Base-by-base conservation (phyloP, 2,797 vertebrate genomes). In the Gymnocypris eckloni region DNA sequence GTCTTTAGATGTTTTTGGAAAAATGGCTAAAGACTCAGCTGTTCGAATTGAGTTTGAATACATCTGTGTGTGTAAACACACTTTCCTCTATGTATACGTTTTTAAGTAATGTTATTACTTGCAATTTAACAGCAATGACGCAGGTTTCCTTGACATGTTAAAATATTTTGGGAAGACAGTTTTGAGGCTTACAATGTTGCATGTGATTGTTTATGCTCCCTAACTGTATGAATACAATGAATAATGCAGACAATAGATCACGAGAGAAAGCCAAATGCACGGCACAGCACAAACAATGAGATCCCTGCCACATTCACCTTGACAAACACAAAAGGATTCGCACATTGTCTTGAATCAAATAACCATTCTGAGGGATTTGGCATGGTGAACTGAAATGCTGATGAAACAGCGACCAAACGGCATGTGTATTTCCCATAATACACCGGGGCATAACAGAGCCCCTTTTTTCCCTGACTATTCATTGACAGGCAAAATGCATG, bases 251-350 rank as follows among this genome's bases (percentile, higher is more conserved):
- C 43, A 76, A 73, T 69, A 54, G 75, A 79, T 79, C 41, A 28
- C 13, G 37, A 48, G 41, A 82, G 37, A 85, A 69, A 82, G n/a
- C 77, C 56, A 88, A 84, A 84, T 41, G 45, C 77, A 33, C 20
- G 22, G 72, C 45, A 72, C 28, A 41, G 28, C 0, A 33, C 54
- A 83, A 81, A 85, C 79, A 87, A 48, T 64, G 69, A 66, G 64
- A 41, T 70, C 33, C 41, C 66, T 56, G 69, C 6, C 67, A 72
- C 39, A 33, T 77, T 81, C 56, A 82, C 73, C 50, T 79, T 88
- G 41, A 75, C 79, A 69, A 89, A 85, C 61, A 85, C 69, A 86
- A 86, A 85, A 71, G 70, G 28, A 66, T 67, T 54, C 8, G 28
- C 39, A 7, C 78, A 61, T 67, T 76, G 70, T 84, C 64, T 71